phyloP scores from a whole-genome alignment of 2,113 vertebrate genomes.

The Mustelus asterias region DNA sequence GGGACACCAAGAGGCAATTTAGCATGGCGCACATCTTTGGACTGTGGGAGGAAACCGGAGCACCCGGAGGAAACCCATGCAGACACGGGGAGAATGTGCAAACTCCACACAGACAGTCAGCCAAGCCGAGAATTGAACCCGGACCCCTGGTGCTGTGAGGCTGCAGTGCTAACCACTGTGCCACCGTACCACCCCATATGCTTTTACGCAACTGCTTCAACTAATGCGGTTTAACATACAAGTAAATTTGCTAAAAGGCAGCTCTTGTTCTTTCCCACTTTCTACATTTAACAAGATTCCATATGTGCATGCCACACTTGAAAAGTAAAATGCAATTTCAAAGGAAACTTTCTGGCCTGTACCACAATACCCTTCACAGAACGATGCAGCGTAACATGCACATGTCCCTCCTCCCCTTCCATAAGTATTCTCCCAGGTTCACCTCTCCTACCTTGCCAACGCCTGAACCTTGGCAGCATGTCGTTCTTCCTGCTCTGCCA shows the following conservation, averaged over 20 bases:
- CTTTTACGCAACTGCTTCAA: not conserved
- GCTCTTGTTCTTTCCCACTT: not conserved
- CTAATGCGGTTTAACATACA: not conserved
- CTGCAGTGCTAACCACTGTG: too few relatives aligned
- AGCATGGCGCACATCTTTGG: too few relatives aligned
- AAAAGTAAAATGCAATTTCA: not conserved
- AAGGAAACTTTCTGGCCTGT: not conserved
- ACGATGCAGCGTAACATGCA: not conserved
- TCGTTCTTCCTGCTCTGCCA: constrained; percentile 81
- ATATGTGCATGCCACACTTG: too few relatives aligned
- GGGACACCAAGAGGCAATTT: too few relatives aligned
- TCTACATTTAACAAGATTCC: not conserved
- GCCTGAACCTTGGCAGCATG: constrained; percentile 79
- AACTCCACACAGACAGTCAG: too few relatives aligned
- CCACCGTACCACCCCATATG: not conserved
- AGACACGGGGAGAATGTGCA: too few relatives aligned
- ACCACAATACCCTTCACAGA: not conserved
- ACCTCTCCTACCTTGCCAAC: constrained; percentile 68
- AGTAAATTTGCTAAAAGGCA: not conserved
- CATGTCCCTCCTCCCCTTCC: not conserved
- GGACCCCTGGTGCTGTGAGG: too few relatives aligned
- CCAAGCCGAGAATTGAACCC: too few relatives aligned
- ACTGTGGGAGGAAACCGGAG: too few relatives aligned
- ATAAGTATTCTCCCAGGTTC: not conserved
- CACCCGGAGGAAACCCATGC: too few relatives aligned